Percentiles rank a stretch among this genome's conserved stretches.
Conservation (phyloP, 2,797 vertebrate species). For the Crax fasciolata region DNA sequence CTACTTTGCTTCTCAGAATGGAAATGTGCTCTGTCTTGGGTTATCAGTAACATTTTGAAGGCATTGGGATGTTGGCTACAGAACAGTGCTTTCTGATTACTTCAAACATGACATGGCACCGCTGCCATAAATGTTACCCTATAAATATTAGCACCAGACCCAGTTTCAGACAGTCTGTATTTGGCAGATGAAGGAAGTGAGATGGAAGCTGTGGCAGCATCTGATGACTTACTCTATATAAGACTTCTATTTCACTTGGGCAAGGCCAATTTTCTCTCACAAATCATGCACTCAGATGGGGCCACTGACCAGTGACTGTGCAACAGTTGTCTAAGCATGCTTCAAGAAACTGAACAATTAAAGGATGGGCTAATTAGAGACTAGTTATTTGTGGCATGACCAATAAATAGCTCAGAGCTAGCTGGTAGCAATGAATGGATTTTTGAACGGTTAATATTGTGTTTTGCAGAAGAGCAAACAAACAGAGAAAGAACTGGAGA, state of each 20-base stretch:
- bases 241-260: not conserved
- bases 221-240: not conserved
- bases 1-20: not conserved
- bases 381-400: not conserved
- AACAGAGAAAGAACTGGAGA: slow-evolving; percentile 26
- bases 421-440: slow-evolving; percentile 1
- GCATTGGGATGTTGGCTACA: not conserved
- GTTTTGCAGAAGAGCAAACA: slow-evolving; percentile 43
- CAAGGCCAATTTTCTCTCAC: not conserved
- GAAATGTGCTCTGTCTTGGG: not conserved
- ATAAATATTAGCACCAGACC: not conserved
- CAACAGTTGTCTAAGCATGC: not conserved
- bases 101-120: not conserved
- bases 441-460: slow-evolving; percentile 36
- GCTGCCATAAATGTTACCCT: not conserved
- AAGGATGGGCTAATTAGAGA: slow-evolving; percentile 4
- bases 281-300: not conserved
- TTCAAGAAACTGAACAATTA: not conserved
- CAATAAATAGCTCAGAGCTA: not conserved
- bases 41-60: not conserved
- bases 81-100: not conserved
- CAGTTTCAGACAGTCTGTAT: not conserved
- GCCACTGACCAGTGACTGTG: not conserved
- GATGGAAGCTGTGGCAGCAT: not conserved
- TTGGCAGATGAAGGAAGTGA: not conserved